Conservation (phyloP, 2,113 vertebrate species). For the Mustela lutreola region DNA sequence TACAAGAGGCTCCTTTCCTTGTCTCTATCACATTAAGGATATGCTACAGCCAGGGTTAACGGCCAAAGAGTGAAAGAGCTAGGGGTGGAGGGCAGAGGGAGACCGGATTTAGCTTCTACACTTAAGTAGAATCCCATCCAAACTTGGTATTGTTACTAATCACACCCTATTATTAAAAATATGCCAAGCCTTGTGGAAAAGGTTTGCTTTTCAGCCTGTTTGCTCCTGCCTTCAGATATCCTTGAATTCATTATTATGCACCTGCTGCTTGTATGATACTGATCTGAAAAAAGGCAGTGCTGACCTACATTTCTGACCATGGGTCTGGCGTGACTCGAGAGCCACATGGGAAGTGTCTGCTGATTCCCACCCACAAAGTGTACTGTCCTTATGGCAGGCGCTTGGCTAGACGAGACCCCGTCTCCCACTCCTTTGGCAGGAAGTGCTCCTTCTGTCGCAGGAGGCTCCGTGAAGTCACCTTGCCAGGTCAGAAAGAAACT, state of each 20-base stretch:
- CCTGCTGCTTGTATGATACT: background rate
- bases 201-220: conserved; percentile 4
- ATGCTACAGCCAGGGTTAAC: background rate
- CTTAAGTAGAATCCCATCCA: conserved; percentile 8
- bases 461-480: background rate
- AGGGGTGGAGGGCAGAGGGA: too few species aligned
- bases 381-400: background rate
- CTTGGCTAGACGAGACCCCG: background rate
- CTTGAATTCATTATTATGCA: background rate
- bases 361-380: background rate
- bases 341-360: background rate
- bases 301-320: conserved; percentile 50
- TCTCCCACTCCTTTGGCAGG: conserved; percentile 27
- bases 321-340: conserved; percentile 32
- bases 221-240: background rate
- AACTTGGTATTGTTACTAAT: background rate
- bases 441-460: background rate
- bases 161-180: conserved; percentile 52
- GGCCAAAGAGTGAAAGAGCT: background rate
- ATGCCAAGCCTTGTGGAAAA: conserved; percentile 20
- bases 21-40: background rate
- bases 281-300: background rate
- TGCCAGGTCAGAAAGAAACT: background rate
- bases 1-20: background rate
- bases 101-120: background rate